Evolutionary conservation across 2,797 vertebrate species (phyloP), one percentile per base, ranked within the genome.

Genomic region (Morelia viridis): DNA sequence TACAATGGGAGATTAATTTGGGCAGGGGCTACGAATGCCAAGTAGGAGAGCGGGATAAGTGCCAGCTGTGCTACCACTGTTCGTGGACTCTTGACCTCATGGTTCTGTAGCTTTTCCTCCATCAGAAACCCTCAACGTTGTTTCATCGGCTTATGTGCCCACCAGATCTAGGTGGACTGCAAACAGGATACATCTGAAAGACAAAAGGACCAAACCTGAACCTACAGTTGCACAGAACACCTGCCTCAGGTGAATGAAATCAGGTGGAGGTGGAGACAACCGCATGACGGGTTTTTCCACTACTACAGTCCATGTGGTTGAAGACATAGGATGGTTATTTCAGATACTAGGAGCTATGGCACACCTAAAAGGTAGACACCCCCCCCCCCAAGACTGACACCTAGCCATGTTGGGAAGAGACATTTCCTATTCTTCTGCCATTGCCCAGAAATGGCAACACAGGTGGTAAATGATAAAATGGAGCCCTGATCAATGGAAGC

Each of bases 11-110:
- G 26, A 8, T 57, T 61, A 65, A 86, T 85, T 62, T 89, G 19
- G 35, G 56, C 58, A 85, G 76, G 24, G 35, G 91, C 92, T 88
- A 26, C 93, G 4, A 91, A 94, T 92, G n/a, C 3, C 26, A 9
- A 2, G 0, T 61, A 91, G 88, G n/a, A n/a, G 22, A 85, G 19
- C n/a, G 22, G n/a, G n/a, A 58, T 46, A 85, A 64, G 46, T 35
- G 50, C n/a, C 26, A 7, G 41, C n/a, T 85, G 50, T 35, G 7
- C 19, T 26, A 9, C 5, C 58, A 28, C 0, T 19, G 11, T 56
- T 35, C 8, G 46, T 80, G 83, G 31, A 5, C 24, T 26, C 19
- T 57, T 62, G 35, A 5, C 35, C 35, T 13, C 22, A 2, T 19
- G 31, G 3, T 91, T 19, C 24, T 35, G 0, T 22, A 53, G 41